Evolutionary conservation across 2,113 vertebrate species (phyloP), one percentile per base, ranked within the genome.

Genomic region (Hemiscyllium ocellatum): DNA sequence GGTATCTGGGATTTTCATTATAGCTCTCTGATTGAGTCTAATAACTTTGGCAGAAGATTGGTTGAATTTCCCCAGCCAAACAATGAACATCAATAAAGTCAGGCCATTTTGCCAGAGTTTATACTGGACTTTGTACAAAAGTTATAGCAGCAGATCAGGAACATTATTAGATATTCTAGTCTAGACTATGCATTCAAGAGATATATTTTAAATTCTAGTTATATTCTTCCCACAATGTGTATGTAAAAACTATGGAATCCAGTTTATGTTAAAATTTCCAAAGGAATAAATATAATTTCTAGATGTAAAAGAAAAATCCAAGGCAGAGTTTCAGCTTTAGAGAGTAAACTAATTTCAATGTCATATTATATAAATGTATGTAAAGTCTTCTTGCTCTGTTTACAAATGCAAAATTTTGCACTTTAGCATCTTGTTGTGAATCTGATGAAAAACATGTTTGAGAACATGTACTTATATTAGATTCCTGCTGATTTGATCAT

Each of bases 361-460:
- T 22, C 85, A 50, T 50, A 86, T 47, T 22, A 86, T 7, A 86
- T 22, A 86, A 22, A 86, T 50, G 83, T 37, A 24, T 17, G 42
- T 50, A 86, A 86, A 86, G 42, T 24, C 6, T 24, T 86, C 42
- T 22, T 76, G 72, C 1, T 26, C 72, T 76, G 72, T 50, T 86
- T 86, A 4, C n/a, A 22, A 24, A 22, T 50, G 42, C 20, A 20
- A 50, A 86, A 47, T 19, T 86, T 86, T 86, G 50, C 6, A 12
- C 86, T 33, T 47, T 90, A 33, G 50, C 15, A 61, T 61, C 52
- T 65, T 20, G 37, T 26, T 66, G 61, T 17, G 22, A 66, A 93
- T 93, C 61, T 93, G 89, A 37, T 93, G 61, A 37, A 66, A 87
- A 66, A 20, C 89, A 93, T 61, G 33, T 93, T 93, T 93, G 26